These are phyloP conservation scores for Triplophysa bombifrons DNA, from an alignment of 2,797 vertebrate genomes.

Conservation along the genomic window DNA sequence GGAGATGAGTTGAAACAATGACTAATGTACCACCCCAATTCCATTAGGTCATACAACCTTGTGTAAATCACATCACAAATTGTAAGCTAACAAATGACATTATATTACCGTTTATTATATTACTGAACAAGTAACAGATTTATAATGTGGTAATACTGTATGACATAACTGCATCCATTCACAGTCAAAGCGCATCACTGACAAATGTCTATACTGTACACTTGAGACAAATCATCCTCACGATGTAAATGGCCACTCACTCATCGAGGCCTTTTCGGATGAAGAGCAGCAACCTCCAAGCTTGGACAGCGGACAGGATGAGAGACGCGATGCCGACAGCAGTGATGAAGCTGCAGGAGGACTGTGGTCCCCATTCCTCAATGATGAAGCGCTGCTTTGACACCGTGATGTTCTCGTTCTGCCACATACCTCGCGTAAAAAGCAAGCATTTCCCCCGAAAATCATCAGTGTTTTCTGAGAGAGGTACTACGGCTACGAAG, in stretches of 20 bases:
- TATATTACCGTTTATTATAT: not conserved
- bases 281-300: constrained; percentile 92
- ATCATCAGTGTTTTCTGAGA: constrained; percentile 91
- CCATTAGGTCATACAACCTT: too few relatives aligned
- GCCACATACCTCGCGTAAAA: constrained; percentile 97
- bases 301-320: constrained; percentile 90
- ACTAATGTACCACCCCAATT: too few relatives aligned
- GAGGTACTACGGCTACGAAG: constrained; percentile 90
- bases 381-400: constrained; percentile 93
- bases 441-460: constrained; percentile 93
- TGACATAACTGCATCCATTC: not conserved
- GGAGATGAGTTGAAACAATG: too few relatives aligned
- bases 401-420: constrained; percentile 94
- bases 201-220: not conserved
- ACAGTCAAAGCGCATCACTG: not conserved
- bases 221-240: constrained; percentile 6
- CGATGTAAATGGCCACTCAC: constrained; percentile 78
- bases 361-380: constrained; percentile 94
- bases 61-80: too few relatives aligned
- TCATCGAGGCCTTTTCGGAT: constrained; percentile 97
- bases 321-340: constrained; percentile 89
- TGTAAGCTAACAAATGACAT: too few relatives aligned
- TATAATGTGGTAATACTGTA: not conserved
- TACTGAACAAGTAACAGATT: not conserved
- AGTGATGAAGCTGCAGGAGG: constrained; percentile 94